These are phyloP conservation scores for Engraulis encrasicolus DNA, from an alignment of 2,113 vertebrate species.

Conservation along the genomic window DNA sequence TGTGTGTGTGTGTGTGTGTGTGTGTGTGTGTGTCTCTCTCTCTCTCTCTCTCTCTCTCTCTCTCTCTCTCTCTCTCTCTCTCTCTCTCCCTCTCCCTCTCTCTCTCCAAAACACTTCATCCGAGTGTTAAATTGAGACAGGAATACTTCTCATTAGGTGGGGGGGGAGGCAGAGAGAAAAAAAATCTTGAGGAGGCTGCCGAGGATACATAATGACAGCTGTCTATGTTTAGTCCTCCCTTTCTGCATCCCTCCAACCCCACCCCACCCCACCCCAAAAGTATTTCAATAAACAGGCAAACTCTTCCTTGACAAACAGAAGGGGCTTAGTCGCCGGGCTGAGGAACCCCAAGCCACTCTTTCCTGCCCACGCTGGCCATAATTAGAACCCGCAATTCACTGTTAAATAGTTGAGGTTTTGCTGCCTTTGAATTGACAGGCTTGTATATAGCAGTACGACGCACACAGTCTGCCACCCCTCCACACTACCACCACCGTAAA, in stretches of 20 bases:
- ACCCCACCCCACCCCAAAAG: conserved; percentile 52
- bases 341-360: conserved; percentile 74
- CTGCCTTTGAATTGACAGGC: conserved; percentile 73
- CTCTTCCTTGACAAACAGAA: conserved; percentile 67
- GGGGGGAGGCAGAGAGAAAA: background rate
- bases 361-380: conserved; percentile 73
- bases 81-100: conserved; percentile 36
- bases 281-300: conserved; percentile 74
- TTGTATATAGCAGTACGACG: conserved; percentile 74
- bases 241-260: too few species aligned
- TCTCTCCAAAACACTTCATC: conserved; percentile 68
- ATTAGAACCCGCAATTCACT: conserved; percentile 76
- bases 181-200: conserved; percentile 53
- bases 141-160: conserved; percentile 65
- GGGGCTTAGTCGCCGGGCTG: conserved; percentile 63
- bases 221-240: conserved; percentile 73
- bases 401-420: conserved; percentile 80
- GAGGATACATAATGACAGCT: conserved; percentile 72
- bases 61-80: too few species aligned
- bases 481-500: conserved; percentile 1
- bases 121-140: conserved; percentile 63
- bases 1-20: too few species aligned
- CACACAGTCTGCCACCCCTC: conserved; percentile 56
- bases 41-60: too few species aligned
- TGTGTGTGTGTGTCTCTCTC: too few species aligned